Percentiles rank a stretch among this genome's conserved stretches.
Conservation (phyloP, 2,888 invertebrate genomes). For the Agrochola lota region DNA sequence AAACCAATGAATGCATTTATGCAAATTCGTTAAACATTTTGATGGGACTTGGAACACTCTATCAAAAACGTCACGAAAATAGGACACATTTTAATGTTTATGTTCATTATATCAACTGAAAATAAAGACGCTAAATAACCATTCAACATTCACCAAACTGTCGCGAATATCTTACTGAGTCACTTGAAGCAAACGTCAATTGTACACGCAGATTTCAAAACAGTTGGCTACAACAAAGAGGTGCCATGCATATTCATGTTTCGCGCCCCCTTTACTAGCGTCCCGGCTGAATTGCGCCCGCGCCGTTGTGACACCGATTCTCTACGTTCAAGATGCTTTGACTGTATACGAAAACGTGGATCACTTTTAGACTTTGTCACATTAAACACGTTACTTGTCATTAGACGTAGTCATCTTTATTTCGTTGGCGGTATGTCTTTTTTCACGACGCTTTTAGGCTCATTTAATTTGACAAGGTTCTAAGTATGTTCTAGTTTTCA, state of each 20-base stretch:
- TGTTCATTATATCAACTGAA: constrained; percentile 6
- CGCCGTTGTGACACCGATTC: constrained; percentile 77
- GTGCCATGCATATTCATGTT: constrained; percentile 85
- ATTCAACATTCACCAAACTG: constrained; percentile 46
- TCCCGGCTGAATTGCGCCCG: constrained; percentile 65
- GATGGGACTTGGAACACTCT: neutral
- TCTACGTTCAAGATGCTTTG: constrained; percentile 75
- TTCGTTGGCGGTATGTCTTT: neutral
- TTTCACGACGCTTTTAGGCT: neutral
- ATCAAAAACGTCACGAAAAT: neutral
- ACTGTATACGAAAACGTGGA: constrained; percentile 45
- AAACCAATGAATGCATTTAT: neutral
- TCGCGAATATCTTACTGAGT: constrained; percentile 59
- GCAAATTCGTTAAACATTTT: constrained; percentile 1
- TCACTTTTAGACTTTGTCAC: constrained; percentile 40
- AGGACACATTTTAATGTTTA: neutral
- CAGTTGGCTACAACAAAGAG: constrained; percentile 82
- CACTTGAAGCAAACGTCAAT: constrained; percentile 69
- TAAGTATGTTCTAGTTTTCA: constrained; percentile 31
- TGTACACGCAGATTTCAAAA: constrained; percentile 78
- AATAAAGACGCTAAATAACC: constrained; percentile 28
- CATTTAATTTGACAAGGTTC: constrained; percentile 22
- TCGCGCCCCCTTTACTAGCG: constrained; percentile 76
- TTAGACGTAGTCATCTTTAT: constrained; percentile 19
- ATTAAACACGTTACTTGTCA: constrained; percentile 17